Evolutionary conservation across 2,113 vertebrate genomes (phyloP), one percentile per base, ranked within the genome.

Genomic region (Drymodes brunneopygia): DNA sequence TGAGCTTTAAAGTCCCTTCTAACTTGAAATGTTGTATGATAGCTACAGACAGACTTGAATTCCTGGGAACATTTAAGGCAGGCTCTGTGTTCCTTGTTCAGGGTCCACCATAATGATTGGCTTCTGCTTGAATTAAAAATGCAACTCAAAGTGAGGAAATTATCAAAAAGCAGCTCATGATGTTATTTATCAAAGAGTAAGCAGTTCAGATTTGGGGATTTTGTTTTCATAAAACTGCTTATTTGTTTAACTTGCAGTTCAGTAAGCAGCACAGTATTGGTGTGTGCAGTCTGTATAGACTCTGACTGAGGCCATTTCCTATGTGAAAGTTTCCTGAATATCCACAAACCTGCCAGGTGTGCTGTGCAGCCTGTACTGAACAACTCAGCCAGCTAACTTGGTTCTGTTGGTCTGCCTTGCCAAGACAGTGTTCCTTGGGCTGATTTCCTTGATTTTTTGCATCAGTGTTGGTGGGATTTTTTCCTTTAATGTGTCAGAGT

Each of bases 361-460:
- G 20, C 64, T 73, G n/a, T 21, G 11, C 47, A 58, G 60, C 38
- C 69, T 45, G 21, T 36, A 2, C 45, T 44, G 8, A 47, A 4
- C 31, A 74, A 2, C 47, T 78, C 1, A 0, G 3, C 58, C 77
- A 67, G 25, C 20, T 25, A 1, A 12, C 25, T 50, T 33, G 1
- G 3, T 11, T 56, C 57, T 86, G 14, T n/a, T 81, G 31, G 3
- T 65, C 50, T 90, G 3, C 48, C 42, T 27, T 23, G 50, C 35
- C 47, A 16, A 4, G 56, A 11, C 29, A 35, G 0, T 7, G 15
- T 21, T 74, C 50, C 45, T 48, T 40, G 54, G 40, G 57, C 17
- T 42, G 17, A 1, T 60, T 57, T 62, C 15, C 35, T 42, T 61
- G 40, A 4, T 12, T 83, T 85, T 58, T 56, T 82, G 25, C 22